Evolutionary conservation across 2,113 vertebrate species (phyloP).

Genomic region (Barnardius zonarius): DNA sequence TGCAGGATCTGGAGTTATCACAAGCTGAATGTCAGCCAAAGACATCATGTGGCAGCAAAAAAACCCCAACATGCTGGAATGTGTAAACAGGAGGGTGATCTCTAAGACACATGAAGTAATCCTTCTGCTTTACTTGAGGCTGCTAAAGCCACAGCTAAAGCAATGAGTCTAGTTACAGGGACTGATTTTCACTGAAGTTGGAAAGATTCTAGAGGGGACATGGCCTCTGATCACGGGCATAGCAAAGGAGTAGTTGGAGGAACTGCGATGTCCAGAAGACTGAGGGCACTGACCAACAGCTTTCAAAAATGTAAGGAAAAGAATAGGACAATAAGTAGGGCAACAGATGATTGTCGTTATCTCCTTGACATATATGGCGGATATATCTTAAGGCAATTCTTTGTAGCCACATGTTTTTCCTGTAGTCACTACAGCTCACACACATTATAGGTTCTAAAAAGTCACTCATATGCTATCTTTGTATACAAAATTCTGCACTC

Average conservation of each 20-base stretch:
- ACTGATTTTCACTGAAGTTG: background rate
- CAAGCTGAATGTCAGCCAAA: slow-evolving; percentile 15
- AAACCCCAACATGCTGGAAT: background rate
- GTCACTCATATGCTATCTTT: background rate
- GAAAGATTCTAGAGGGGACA: background rate
- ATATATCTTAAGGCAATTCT: background rate
- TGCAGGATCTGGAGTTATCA: background rate
- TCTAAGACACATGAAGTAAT: background rate
- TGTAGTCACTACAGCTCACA: background rate
- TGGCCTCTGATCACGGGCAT: background rate
- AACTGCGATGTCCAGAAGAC: background rate
- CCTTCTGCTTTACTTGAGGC: background rate
- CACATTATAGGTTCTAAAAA: background rate
- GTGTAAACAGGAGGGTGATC: background rate
- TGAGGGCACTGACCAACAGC: background rate
- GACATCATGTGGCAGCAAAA: background rate
- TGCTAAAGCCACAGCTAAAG: background rate
- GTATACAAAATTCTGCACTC: background rate
- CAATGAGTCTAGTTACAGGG: background rate
- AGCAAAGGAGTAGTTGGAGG: background rate
- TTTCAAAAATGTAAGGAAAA: background rate
- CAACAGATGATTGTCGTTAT: background rate
- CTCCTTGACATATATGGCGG: background rate
- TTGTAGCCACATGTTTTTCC: background rate
- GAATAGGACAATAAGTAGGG: background rate